A percentile compares a stretch with the other conserved stretches of the same genome.
Conservation (phyloP, 2,888 invertebrate species). For the Chirona hameri region DNA sequence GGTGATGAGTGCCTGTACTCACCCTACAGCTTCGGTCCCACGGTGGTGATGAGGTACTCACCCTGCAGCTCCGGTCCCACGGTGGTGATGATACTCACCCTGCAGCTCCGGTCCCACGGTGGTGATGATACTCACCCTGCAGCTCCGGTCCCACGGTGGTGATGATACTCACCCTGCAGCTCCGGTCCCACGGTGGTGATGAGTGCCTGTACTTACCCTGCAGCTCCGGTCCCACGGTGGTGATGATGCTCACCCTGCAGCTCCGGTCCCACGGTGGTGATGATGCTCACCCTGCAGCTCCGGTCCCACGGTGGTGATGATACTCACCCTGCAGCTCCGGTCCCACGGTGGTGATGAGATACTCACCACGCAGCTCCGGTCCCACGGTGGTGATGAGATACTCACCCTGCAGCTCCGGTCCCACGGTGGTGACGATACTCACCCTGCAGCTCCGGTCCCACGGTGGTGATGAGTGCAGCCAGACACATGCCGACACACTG, state of each 20-base stretch:
- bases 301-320: slow-evolving; percentile 97
- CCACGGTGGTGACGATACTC: slow-evolving; percentile 85
- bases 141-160: slow-evolving; percentile 98
- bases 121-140: slow-evolving; percentile 96
- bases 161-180: slow-evolving; percentile 93
- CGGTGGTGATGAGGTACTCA: slow-evolving; percentile 95
- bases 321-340: slow-evolving; percentile 98
- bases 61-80: slow-evolving; percentile 98
- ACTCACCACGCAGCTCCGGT: slow-evolving; percentile 96
- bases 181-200: slow-evolving; percentile 99
- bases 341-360: slow-evolving; percentile 95
- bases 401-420: slow-evolving; percentile 96
- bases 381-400: slow-evolving; percentile 97
- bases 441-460: slow-evolving; percentile 90
- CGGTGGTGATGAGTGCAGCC: slow-evolving; percentile 92
- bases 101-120: slow-evolving; percentile 97
- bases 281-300: slow-evolving; percentile 98
- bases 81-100: slow-evolving; percentile 96
- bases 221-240: slow-evolving; percentile 95
- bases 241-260: slow-evolving; percentile 98
- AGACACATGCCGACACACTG: slow-evolving; percentile 89
- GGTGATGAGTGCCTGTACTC: slow-evolving; percentile 95
- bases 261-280: slow-evolving; percentile 97
- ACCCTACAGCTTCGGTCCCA: slow-evolving; percentile 98
- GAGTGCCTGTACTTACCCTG: no score